Evolutionary conservation across 2,888 invertebrate genomes (phyloP).

Genomic region (Linnaemya vulpina): DNA sequence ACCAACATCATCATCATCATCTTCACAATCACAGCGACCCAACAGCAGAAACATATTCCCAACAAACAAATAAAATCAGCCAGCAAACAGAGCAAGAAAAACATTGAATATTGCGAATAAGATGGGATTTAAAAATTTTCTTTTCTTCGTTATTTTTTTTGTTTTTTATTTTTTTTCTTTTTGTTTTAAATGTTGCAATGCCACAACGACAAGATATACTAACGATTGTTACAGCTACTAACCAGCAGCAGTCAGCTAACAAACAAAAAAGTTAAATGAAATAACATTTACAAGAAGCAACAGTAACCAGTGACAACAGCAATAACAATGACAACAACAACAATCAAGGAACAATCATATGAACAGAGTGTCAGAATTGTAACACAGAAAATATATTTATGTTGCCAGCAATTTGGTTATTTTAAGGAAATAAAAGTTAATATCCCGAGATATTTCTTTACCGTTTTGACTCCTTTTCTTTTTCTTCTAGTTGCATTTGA

Average conservation of each 20-base stretch:
- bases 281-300: conserved; percentile 58
- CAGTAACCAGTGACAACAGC: conserved; percentile 44
- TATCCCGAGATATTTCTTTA: not conserved
- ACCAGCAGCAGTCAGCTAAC: conserved; percentile 43
- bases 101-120: conserved; percentile 41
- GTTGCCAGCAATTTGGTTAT: conserved; percentile 30
- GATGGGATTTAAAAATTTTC: conserved; percentile 34
- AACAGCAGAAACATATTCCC: conserved; percentile 22
- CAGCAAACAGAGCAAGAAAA: conserved; percentile 7
- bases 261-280: conserved; percentile 38
- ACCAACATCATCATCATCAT: conserved; percentile 24
- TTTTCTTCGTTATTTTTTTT: conserved; percentile 3
- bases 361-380: conserved; percentile 64
- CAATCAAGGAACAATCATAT: conserved; percentile 50
- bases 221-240: conserved; percentile 48
- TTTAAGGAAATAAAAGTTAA: conserved; percentile 47
- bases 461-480: not conserved
- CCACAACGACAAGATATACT: conserved; percentile 54
- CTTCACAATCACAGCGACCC: conserved; percentile 23
- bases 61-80: conserved; percentile 49
- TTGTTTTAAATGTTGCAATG: conserved; percentile 34
- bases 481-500: not conserved
- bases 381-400: conserved; percentile 50
- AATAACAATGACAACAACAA: conserved; percentile 31
- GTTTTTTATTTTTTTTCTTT: conserved; percentile 12